Percentiles rank a stretch among this genome's conserved stretches.
These are phyloP conservation scores for Erebia ligea DNA, from an alignment of 2,888 invertebrate species.

Conservation along the genomic window DNA sequence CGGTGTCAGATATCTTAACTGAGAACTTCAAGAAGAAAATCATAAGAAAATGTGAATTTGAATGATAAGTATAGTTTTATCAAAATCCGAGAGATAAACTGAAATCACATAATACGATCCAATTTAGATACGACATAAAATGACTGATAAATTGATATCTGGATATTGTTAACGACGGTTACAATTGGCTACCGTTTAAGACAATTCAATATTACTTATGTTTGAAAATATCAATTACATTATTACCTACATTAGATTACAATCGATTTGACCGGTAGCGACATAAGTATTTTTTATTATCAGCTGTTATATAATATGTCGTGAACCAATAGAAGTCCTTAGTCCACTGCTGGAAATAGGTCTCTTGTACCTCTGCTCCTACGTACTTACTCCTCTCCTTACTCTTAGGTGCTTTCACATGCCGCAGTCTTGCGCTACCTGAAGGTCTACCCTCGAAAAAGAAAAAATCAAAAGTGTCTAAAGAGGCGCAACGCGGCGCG, in stretches of 20 bases:
- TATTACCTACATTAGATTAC: slow-evolving; percentile 2
- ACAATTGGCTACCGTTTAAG: slow-evolving; percentile 34
- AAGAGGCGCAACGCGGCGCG: too few relatives aligned
- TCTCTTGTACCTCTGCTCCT: too few relatives aligned
- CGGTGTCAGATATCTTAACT: too few relatives aligned
- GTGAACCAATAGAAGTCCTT: too few relatives aligned
- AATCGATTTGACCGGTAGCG: not conserved
- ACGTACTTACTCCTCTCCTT: too few relatives aligned
- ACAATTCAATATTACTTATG: slow-evolving; percentile 17
- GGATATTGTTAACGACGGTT: slow-evolving; percentile 24
- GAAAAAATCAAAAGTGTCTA: too few relatives aligned
- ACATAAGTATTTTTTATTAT: too few relatives aligned
- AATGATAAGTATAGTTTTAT: slow-evolving; percentile 14
- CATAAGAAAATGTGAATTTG: not conserved
- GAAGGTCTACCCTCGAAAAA: too few relatives aligned
- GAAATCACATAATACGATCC: slow-evolving; percentile 14
- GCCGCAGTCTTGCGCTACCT: too few relatives aligned
- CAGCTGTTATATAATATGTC: too few relatives aligned
- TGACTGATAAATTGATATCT: slow-evolving; percentile 30
- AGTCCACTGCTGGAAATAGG: too few relatives aligned
- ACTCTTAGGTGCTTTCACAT: too few relatives aligned
- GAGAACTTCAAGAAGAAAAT: not conserved
- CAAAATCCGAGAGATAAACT: slow-evolving; percentile 14
- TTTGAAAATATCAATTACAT: slow-evolving; percentile 35
- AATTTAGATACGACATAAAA: slow-evolving; percentile 16